A percentile compares a stretch with the other conserved stretches of the same genome.
Evolutionary conservation across 2,797 vertebrate genomes (phyloP).

Genomic region (Falco peregrinus): DNA sequence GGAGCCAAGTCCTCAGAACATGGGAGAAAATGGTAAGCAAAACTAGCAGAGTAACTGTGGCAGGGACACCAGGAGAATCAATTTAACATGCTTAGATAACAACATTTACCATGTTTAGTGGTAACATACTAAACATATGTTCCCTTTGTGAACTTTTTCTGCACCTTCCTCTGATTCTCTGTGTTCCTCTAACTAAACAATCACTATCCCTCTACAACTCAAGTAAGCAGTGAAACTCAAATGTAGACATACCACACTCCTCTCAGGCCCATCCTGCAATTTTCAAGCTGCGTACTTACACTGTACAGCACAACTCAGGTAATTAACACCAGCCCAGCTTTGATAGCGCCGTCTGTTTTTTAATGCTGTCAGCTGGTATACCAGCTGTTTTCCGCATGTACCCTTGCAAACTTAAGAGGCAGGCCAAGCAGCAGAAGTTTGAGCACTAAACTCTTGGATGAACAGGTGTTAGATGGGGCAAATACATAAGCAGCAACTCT

Average conservation of each 20-base stretch:
- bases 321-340: background rate
- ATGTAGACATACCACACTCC: background rate
- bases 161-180: background rate
- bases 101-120: background rate
- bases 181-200: background rate
- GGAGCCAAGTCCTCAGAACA: background rate
- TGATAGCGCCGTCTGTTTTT: conserved; percentile 6
- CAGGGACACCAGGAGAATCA: background rate
- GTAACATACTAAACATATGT: background rate
- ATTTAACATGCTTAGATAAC: background rate
- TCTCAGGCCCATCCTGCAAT: background rate
- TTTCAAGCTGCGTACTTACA: background rate
- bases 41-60: background rate
- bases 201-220: background rate
- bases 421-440: background rate
- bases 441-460: background rate
- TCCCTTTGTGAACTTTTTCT: background rate
- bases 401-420: background rate
- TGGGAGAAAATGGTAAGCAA: background rate
- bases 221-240: background rate
- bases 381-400: conserved; percentile 7
- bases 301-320: background rate
- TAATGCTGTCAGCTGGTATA: background rate
- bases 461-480: background rate
- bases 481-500: background rate